These are phyloP conservation scores for Noctua comes DNA, from an alignment of 2,888 invertebrate species.

Conservation along the genomic window DNA sequence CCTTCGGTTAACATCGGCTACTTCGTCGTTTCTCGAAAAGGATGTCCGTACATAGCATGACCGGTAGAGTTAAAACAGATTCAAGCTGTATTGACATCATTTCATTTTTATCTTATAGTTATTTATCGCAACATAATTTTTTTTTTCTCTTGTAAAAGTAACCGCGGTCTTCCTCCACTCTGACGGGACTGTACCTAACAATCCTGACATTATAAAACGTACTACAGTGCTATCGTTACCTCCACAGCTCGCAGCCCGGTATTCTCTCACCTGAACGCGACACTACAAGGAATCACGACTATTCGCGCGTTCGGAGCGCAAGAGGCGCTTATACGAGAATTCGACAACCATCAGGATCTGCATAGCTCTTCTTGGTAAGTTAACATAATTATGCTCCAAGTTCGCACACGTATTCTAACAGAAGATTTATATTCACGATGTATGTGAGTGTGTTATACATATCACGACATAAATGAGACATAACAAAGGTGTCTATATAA, in stretches of 20 bases:
- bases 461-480: too few relatives aligned
- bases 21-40: neutral
- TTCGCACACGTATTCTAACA: too few relatives aligned
- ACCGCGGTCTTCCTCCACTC: neutral
- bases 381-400: neutral
- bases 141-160: neutral
- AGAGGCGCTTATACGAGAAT: conserved; percentile 93
- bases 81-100: neutral
- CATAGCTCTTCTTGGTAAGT: conserved; percentile 96
- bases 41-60: neutral
- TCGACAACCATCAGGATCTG: conserved; percentile 95
- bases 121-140: neutral
- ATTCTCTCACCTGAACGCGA: conserved; percentile 97
- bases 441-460: too few relatives aligned
- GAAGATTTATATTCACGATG: too few relatives aligned
- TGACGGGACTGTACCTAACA: neutral
- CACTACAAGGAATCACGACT: conserved; percentile 96
- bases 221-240: conserved; percentile 15
- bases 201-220: neutral
- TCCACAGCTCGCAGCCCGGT: conserved; percentile 96
- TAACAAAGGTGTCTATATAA: too few relatives aligned
- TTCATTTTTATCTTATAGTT: neutral
- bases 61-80: neutral
- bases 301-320: conserved; percentile 97
- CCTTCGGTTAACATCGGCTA: conserved; percentile 29